Conservation (phyloP, 2,113 vertebrate genomes). For the Maccullochella peelii region DNA sequence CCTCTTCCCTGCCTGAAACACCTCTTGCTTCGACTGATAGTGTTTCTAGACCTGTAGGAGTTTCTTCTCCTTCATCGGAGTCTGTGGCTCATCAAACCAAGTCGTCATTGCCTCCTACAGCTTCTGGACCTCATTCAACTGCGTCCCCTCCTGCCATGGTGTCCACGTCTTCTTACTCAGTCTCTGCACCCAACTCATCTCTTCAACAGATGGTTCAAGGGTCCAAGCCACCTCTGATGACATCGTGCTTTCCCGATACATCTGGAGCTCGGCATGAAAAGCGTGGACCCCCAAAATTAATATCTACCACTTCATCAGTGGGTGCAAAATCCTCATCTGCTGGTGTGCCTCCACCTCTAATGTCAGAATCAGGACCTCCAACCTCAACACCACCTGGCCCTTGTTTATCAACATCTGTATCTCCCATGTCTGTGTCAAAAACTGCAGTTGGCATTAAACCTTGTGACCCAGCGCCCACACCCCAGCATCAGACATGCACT, state of each 20-base stretch:
- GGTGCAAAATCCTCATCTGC: constrained; percentile 39
- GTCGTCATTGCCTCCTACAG: constrained; percentile 18
- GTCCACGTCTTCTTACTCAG: constrained; percentile 45
- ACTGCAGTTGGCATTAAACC: constrained; percentile 29
- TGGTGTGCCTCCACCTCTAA: constrained; percentile 36
- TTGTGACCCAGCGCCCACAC: constrained; percentile 28
- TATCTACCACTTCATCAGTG: constrained; percentile 28
- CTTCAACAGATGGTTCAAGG: constrained; percentile 69
- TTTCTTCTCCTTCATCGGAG: constrained; percentile 40
- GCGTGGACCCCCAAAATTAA: constrained; percentile 40
- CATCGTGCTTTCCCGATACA: constrained; percentile 32
- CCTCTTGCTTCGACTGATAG: constrained; percentile 33
- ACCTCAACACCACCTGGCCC: constrained; percentile 36
- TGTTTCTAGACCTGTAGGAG: constrained; percentile 27
- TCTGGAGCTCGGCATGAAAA: constrained; percentile 43
- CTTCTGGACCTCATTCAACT: constrained; percentile 36
- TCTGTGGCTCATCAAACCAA: constrained; percentile 43
- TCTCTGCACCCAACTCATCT: constrained; percentile 56
- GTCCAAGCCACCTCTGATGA: constrained; percentile 52
- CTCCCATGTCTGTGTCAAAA: constrained; percentile 35
- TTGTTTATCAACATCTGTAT: constrained; percentile 34
- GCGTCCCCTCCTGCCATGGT: constrained; percentile 29
- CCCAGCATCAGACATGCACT: constrained; percentile 52
- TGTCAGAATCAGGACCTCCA: constrained; percentile 31
- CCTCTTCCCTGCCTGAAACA: constrained; percentile 49